Conservation (phyloP, 92 coral and sea anemone genomes). For the Blastomussa wellsi region DNA sequence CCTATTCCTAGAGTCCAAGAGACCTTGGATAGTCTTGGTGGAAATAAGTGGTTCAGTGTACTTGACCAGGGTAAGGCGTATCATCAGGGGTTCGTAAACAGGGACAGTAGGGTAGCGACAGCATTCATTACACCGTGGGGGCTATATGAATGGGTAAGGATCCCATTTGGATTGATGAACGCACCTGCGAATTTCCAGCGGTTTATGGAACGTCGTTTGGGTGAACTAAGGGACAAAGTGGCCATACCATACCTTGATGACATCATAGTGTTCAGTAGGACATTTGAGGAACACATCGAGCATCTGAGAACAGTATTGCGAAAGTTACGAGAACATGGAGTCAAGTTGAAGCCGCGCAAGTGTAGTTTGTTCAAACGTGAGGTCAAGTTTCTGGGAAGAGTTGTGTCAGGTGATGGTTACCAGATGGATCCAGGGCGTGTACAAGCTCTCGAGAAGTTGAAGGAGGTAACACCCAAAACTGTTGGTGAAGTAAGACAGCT, state of each 20-base stretch:
- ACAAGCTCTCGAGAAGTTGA: slow-evolving; percentile 31
- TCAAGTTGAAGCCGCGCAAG: slow-evolving; percentile 41
- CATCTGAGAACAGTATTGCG: slow-evolving; percentile 33
- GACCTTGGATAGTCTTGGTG: slow-evolving; percentile 11
- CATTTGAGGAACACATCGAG: slow-evolving; percentile 25
- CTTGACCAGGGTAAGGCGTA: slow-evolving; percentile 29
- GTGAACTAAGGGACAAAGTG: slow-evolving; percentile 7
- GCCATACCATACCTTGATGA: slow-evolving; percentile 4
- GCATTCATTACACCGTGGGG: too few relatives aligned
- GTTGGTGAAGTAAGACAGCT: slow-evolving; percentile 60
- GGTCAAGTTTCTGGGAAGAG: slow-evolving; percentile 34
- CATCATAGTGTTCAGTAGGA: slow-evolving; percentile 6
- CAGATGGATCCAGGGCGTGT: slow-evolving; percentile 33
- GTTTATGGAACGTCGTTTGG: slow-evolving; percentile 50
- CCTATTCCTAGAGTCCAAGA: slow-evolving; percentile 28
- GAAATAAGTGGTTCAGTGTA: background rate
- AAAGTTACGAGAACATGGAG: slow-evolving; percentile 36
- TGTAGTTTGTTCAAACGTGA: slow-evolving; percentile 36
- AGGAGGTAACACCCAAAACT: slow-evolving; percentile 34
- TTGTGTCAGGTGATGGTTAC: slow-evolving; percentile 42
- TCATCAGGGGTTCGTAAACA: slow-evolving; percentile 17
- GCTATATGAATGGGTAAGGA: slow-evolving; percentile 40
- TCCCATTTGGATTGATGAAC: slow-evolving; percentile 46
- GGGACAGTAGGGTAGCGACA: slow-evolving; percentile 38
- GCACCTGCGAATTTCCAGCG: slow-evolving; percentile 52